A percentile compares a stretch with the other conserved stretches of the same genome.
Conservation (phyloP, 2,113 vertebrate species). For the Ursus arctos region DNA sequence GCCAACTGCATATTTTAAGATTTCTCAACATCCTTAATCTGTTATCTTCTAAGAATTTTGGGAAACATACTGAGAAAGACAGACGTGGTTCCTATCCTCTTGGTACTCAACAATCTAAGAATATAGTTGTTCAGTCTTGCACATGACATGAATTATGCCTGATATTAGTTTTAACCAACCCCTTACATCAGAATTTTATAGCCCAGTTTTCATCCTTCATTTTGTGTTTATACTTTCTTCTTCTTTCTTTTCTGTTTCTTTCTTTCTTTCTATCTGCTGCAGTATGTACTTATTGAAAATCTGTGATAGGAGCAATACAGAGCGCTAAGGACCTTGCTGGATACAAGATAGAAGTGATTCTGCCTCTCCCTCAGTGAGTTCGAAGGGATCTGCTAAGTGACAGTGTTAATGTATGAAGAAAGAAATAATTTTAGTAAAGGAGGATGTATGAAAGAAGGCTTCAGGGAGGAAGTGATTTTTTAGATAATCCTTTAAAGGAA, state of each 20-base stretch:
- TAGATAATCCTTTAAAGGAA: neutral
- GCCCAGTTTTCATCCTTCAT: neutral
- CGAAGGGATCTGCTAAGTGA: neutral
- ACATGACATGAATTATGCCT: neutral
- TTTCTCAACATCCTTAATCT: neutral
- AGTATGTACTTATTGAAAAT: neutral
- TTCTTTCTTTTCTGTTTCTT: neutral
- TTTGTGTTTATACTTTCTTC: neutral
- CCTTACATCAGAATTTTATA: neutral
- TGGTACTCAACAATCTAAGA: neutral
- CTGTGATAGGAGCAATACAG: neutral
- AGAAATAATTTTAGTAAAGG: neutral
- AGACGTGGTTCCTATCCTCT: neutral
- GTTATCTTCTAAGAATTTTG: neutral
- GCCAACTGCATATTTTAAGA: neutral
- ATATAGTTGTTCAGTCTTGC: neutral
- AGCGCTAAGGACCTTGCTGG: neutral
- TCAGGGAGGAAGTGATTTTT: neutral
- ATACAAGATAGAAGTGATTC: neutral
- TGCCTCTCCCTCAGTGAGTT: neutral
- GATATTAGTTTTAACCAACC: neutral
- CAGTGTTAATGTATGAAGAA: neutral
- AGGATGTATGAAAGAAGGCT: neutral
- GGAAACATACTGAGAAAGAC: neutral
- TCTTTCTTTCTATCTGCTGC: neutral